These are phyloP conservation scores for Anoplopoma fimbria DNA, from an alignment of 2,113 vertebrate genomes.

Conservation along the genomic window DNA sequence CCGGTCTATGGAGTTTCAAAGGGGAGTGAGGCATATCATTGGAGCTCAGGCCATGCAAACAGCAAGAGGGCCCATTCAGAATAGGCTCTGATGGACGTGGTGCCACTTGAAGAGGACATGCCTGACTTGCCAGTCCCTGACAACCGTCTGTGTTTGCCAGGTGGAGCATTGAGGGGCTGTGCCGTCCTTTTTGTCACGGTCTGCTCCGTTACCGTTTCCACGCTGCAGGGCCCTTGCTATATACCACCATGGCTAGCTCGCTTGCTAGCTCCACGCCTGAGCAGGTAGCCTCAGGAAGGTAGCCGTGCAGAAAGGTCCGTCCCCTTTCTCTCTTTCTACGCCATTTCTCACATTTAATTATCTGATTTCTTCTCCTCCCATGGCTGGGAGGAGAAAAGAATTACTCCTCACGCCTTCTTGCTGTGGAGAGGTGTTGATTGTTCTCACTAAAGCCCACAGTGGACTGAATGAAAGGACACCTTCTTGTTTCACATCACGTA, in stretches of 20 bases:
- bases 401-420: constrained; percentile 85
- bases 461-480: constrained; percentile 80
- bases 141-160: constrained; percentile 90
- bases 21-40: constrained; percentile 88
- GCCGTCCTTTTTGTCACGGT: constrained; percentile 82
- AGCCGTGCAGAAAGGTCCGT: constrained; percentile 89
- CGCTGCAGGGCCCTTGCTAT: constrained; percentile 79
- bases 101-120: constrained; percentile 91
- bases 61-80: constrained; percentile 86
- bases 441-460: constrained; percentile 88
- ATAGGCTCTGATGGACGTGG: constrained; percentile 84
- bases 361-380: constrained; percentile 89
- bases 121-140: constrained; percentile 93
- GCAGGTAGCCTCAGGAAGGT: constrained; percentile 88
- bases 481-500: constrained; percentile 88
- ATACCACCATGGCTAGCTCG: constrained; percentile 74
- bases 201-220: constrained; percentile 76
- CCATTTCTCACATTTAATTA: constrained; percentile 96
- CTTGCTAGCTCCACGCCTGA: constrained; percentile 82
- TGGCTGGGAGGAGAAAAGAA: constrained; percentile 89
- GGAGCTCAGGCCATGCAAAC: constrained; percentile 85
- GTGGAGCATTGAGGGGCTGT: constrained; percentile 86
- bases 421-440: constrained; percentile 86
- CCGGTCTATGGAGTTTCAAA: constrained; percentile 83
- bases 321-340: constrained; percentile 81